Evolutionary conservation across 2,888 invertebrate species (phyloP), one percentile per base, ranked within the genome.

Genomic region (Rhingia campestris): DNA sequence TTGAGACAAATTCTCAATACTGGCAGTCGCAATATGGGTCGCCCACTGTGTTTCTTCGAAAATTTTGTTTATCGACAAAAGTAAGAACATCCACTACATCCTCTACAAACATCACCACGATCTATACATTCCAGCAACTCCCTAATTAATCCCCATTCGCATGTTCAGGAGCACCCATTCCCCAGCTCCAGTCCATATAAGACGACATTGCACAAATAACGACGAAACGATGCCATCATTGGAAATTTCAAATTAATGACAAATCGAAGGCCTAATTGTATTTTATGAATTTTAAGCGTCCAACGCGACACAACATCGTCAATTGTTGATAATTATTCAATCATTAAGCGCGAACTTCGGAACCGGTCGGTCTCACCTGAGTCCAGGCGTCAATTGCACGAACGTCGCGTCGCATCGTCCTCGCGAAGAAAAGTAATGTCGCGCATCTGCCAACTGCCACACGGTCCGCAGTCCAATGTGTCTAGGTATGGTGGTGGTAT

Each of bases 241-340:
- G 79, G 53, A 75, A 84, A 84, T 84, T 84, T 70, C 74, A 84
- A 84, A 80, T 84, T 74, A 84, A 80, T 80, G 84, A 84, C 84
- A 80, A 84, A 84, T 84, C 84, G 84, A 84, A 75, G 64, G 59
- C 75, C 84, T 84, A 84, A 84, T 84, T 84, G 84, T 84, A 84
- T 84, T 84, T 84, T 80, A 84, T 84, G 84, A 84, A 84, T 84
- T 74, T 84, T n/a, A 79, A 84, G 61, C 66, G 61, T 22, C 10
- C 74, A 63, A 59, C 67, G 43, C 64, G 74, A 64, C 84, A 74
- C 79, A 84, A 74, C 84, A 79, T 49, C 84, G 84, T 84, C 84
- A 79, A 84, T 77, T 84, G 82, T 79, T 64, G 47, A 79, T 79
- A 84, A 84, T 84, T 84, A 80, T 84, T 84, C 79, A 84, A 84